These are phyloP conservation scores for Lamellibrachia columna DNA, from an alignment of 2,888 invertebrate species.

Conservation along the genomic window DNA sequence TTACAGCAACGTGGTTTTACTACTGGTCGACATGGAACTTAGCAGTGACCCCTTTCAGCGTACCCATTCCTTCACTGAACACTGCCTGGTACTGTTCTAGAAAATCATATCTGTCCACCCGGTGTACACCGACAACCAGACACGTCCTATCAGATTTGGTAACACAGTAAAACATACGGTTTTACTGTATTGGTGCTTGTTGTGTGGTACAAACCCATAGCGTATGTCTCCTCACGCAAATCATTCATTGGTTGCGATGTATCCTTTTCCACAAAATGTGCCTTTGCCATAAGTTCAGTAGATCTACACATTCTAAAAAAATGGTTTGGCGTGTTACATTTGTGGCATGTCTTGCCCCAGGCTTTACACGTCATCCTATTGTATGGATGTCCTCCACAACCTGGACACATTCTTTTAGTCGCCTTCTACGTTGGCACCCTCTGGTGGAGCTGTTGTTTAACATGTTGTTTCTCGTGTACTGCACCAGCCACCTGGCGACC, in stretches of 20 bases:
- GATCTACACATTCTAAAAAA: background rate
- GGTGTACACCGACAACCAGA: background rate
- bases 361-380: background rate
- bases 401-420: background rate
- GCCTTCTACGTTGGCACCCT: background rate
- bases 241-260: background rate
- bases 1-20: too few species aligned
- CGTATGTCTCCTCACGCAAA: background rate
- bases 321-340: background rate
- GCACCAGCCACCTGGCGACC: background rate
- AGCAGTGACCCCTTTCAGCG: too few species aligned
- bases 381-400: too few species aligned
- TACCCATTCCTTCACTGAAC: background rate
- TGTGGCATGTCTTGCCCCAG: background rate
- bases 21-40: too few species aligned
- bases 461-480: background rate
- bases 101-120: background rate
- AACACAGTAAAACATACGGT: background rate
- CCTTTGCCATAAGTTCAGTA: background rate
- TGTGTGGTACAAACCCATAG: background rate
- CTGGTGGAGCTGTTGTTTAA: background rate
- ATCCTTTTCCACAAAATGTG: background rate
- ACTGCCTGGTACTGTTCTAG: background rate
- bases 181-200: background rate
- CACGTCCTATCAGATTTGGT: background rate